A percentile compares a stretch with the other conserved stretches of the same genome.
These are phyloP conservation scores for Emesis furor DNA, from an alignment of 2,888 invertebrate genomes.

Conservation along the genomic window DNA sequence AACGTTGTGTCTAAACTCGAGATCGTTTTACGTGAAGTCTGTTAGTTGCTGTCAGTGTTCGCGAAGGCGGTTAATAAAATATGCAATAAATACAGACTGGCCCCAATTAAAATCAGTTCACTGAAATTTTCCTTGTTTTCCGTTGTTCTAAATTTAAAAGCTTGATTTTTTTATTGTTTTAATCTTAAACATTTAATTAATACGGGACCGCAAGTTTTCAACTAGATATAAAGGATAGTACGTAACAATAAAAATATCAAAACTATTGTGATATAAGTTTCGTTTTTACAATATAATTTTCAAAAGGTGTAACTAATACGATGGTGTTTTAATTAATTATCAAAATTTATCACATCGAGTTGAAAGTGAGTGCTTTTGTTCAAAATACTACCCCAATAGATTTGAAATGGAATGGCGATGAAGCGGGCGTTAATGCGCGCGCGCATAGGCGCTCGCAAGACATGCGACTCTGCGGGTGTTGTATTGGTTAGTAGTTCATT, in stretches of 20 bases:
- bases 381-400: slow-evolving; percentile 78
- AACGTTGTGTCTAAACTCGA: slow-evolving; percentile 30
- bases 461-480: slow-evolving; percentile 91
- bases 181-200: no score
- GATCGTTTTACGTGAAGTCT: slow-evolving; percentile 31
- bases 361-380: slow-evolving; percentile 87
- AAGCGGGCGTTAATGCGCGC: slow-evolving; percentile 81
- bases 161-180: neutral
- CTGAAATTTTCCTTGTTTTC: slow-evolving; percentile 8
- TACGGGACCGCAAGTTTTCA: no score
- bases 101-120: slow-evolving; percentile 17
- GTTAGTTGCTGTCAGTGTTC: slow-evolving; percentile 12
- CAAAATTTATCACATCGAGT: slow-evolving; percentile 85
- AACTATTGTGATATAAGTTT: no score
- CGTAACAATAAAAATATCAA: no score
- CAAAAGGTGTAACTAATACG: neutral
- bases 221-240: no score
- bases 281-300: no score
- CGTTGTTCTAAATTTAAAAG: neutral
- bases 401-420: slow-evolving; percentile 85
- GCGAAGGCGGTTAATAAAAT: slow-evolving; percentile 18
- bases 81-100: slow-evolving; percentile 18
- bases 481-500: slow-evolving; percentile 85
- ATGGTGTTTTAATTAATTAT: slow-evolving; percentile 47
- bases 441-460: slow-evolving; percentile 84